These are phyloP conservation scores for Hypotaenidia okinawae DNA, from an alignment of 2,797 vertebrate species.

Conservation along the genomic window DNA sequence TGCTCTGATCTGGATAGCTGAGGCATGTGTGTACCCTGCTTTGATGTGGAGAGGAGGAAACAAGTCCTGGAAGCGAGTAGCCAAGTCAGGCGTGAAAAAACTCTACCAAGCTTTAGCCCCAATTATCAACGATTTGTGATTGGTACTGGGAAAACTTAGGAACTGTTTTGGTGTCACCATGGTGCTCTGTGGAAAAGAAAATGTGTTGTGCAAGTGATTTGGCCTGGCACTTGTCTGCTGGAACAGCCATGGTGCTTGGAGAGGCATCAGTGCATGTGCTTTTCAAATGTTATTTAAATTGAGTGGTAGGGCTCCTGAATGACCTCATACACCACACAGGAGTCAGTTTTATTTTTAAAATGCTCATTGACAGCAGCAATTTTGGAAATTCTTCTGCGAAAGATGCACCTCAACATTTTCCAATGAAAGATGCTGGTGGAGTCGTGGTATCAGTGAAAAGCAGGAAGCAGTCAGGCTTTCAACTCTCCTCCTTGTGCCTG, in stretches of 20 bases:
- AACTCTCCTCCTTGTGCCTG: neutral
- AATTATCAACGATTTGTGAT: neutral
- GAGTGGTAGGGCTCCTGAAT: fast-evolving
- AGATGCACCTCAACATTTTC: neutral
- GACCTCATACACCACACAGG: neutral
- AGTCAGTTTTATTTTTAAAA: neutral
- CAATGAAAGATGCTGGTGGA: neutral
- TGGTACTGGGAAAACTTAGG: neutral
- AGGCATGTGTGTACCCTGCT: neutral
- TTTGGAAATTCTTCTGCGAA: neutral
- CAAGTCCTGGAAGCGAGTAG: neutral
- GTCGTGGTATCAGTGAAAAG: neutral
- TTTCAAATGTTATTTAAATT: neutral
- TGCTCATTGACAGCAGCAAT: neutral
- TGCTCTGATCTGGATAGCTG: neutral
- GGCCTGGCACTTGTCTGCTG: neutral
- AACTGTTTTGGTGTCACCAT: neutral
- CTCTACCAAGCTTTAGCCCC: neutral
- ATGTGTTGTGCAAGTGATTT: neutral
- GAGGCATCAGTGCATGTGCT: neutral
- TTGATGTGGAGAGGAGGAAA: neutral
- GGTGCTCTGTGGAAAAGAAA: neutral
- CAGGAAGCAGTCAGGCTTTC: neutral
- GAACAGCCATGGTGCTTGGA: neutral
- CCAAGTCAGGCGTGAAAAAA: neutral